Base-by-base conservation (phyloP, 2,113 vertebrate species). In the Circaetus cinerascens region DNA sequence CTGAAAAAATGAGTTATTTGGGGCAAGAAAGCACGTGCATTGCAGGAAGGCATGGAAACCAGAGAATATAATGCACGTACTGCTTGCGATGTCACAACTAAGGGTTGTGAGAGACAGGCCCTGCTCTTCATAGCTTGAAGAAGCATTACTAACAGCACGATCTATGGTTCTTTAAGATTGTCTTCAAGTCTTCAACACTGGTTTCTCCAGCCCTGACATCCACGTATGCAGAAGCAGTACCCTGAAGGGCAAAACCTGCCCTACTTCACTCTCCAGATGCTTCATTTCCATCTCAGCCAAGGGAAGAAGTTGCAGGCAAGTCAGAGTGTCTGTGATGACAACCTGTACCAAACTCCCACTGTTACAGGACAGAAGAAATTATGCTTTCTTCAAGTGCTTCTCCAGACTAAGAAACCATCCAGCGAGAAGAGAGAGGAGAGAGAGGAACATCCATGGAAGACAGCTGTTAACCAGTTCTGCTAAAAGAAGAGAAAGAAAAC, bases 51-150 rank as follows among this genome's bases (percentile, higher is more conserved):
- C 6, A 20, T 11, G 15, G 29, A 71, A 80, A 85, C 10, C 32
- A 51, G 19, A n/a, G 7, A 76, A 75, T 16, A 55, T 56, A 71
- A 50, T 13, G 25, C 25, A 50, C 0, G 0, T 30, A 6, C 25
- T 67, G 25, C 25, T 40, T 22, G 34, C 10, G 41, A 40, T 72
- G 51, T 53, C 32, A 51, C 29, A 72, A 8, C 8, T 45, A 40
- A 50, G 62, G n/a, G 36, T 34, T 67, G 18, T 67, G 25, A 76
- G 40, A 66, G 7, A 23, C 34, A 43, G 10, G 4, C 11, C 40
- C 10, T 57, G 23, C 13, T 25, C 48, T 45, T 76, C 41, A 41
- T 5, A 66, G 50, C 51, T 85, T 75, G 15, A 45, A 83, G 41
- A 56, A 9, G 19, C 46, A 41, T 23, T 36, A 32, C 32, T 41